Evolutionary conservation across 2,888 invertebrate genomes (phyloP), one percentile per base, ranked within the genome.

Genomic region (Amiota minor): DNA sequence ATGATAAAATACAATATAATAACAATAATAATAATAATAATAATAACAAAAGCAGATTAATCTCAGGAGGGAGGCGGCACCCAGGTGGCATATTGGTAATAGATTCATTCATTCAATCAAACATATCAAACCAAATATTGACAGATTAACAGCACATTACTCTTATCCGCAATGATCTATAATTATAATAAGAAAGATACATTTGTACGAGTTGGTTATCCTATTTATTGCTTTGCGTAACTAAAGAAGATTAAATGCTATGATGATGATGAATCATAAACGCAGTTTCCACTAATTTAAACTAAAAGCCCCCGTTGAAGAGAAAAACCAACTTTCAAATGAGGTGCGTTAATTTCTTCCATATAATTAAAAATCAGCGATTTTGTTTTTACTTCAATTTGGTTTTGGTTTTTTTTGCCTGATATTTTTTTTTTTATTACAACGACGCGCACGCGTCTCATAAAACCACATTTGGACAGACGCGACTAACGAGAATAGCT

Each of bases 131-230:
- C 20, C 49, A n/a, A 65, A 65, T 65, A 46, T 35, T 65, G 47
- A 65, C 65, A 65, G 65, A 47, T 65, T 65, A 49, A 14, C 65
- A 65, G 18, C 65, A 62, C 45, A 62, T 62, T 62, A 45, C 46
- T 46, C n/a, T 35, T 35, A 35, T 35, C 35, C 35, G 35, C 35
- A 35, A 35, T 35, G 35, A 35, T 35, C 35, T 35, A 6, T 35
- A 6, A 35, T 35, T 35, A 35, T 35, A 35, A 35, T n/a, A n/a
- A n/a, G n/a, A n/a, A n/a, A n/a, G n/a, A 8, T 35, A 35, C 35
- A 35, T 35, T 6, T 6, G 35, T 6, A 35, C 2, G 35, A 35
- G 35, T 35, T n/a, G n/a, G n/a, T n/a, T 50, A 53, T 53, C 53
- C n/a, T 53, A 53, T n/a, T 53, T 53, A 35, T 6, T 35, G 6